Evolutionary conservation across 2,797 vertebrate genomes (phyloP).

Genomic region (Xenentodon cancila): DNA sequence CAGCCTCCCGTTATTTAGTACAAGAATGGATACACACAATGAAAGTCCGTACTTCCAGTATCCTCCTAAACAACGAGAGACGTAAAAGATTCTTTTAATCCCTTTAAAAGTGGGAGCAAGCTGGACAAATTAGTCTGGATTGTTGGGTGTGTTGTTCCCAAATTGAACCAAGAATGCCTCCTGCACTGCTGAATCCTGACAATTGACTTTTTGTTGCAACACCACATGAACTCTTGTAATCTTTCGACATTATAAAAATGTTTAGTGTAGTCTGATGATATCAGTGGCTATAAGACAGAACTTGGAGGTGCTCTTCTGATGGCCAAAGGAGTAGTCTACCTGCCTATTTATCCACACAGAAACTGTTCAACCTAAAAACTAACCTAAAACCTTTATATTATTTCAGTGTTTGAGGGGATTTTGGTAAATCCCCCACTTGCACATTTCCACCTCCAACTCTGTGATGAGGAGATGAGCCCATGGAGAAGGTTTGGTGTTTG

Average conservation of each 20-base stretch:
- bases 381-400: conserved; percentile 10
- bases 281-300: conserved; percentile 24
- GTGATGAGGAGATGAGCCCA: conserved; percentile 12
- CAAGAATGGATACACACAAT: conserved; percentile 32
- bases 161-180: conserved; percentile 2
- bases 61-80: conserved; percentile 3
- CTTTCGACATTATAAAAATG: conserved; percentile 17
- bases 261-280: conserved; percentile 27
- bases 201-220: conserved; percentile 16
- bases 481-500: conserved; percentile 21
- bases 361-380: no score
- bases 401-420: conserved; percentile 23
- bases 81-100: background rate
- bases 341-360: conserved; percentile 15
- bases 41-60: conserved; percentile 5
- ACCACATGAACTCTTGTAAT: conserved; percentile 33
- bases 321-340: conserved; percentile 23
- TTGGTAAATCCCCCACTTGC: conserved; percentile 3
- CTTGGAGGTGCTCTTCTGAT: conserved; percentile 42
- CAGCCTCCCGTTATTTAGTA: conserved; percentile 13
- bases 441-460: conserved; percentile 25
- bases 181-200: conserved; percentile 13
- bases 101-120: conserved; percentile 13
- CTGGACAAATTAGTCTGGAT: background rate
- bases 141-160: no score